phyloP scores from a whole-genome alignment of 2,888 invertebrate genomes.

The Acanthoscelides obtectus region DNA sequence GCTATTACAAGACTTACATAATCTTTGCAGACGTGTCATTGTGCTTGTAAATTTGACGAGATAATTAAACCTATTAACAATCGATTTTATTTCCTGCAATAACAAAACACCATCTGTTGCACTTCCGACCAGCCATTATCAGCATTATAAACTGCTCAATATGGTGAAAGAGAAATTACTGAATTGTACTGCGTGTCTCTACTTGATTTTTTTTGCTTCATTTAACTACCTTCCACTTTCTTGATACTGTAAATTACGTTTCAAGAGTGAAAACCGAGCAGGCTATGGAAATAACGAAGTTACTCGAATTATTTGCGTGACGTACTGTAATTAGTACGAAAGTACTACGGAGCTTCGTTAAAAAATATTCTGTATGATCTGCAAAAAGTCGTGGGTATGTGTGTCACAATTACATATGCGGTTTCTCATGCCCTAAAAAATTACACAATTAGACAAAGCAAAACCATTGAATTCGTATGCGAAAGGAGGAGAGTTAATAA shows the following conservation, averaged over 20 bases:
- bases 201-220: not conserved
- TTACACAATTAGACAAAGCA: no score
- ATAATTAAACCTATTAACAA: not conserved
- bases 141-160: not conserved
- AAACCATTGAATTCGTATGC: no score
- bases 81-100: not conserved
- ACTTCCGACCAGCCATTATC: not conserved
- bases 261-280: not conserved
- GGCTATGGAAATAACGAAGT: not conserved
- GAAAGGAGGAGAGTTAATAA: no score
- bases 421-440: not conserved
- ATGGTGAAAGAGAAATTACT: not conserved
- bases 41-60: not conserved
- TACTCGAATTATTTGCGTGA: not conserved
- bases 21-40: not conserved
- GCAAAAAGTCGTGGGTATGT: not conserved
- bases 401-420: not conserved
- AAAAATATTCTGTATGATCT: not conserved
- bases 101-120: not conserved
- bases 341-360: not conserved
- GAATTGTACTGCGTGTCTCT: not conserved
- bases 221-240: not conserved
- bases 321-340: not conserved
- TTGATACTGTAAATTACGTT: not conserved
- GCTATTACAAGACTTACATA: not conserved